Conservation (phyloP, 2,888 invertebrate species). For the Sisyra terminalis region DNA sequence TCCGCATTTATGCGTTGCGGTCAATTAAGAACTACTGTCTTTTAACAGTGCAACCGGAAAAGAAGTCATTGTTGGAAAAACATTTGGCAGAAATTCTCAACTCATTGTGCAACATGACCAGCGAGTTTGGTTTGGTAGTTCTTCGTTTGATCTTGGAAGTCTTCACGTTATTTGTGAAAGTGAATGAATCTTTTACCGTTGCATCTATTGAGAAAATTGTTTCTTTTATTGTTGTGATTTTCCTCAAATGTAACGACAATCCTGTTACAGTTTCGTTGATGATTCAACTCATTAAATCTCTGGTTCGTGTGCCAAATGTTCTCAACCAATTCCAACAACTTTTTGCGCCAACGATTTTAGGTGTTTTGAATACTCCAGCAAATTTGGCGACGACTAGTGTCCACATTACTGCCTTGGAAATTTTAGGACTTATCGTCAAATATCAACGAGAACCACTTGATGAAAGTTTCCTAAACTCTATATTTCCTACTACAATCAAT, state of each 20-base stretch:
- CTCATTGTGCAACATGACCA: not conserved
- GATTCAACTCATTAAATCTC: constrained; percentile 36
- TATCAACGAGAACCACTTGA: constrained; percentile 2
- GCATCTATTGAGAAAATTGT: constrained; percentile 36
- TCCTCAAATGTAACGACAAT: constrained; percentile 37
- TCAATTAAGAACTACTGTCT: not conserved
- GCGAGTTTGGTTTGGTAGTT: not conserved
- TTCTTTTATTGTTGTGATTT: constrained; percentile 38
- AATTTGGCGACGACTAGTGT: not conserved
- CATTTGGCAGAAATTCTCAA: not conserved
- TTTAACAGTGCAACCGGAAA: not conserved
- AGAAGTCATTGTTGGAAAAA: not conserved
- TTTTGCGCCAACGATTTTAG: constrained; percentile 37
- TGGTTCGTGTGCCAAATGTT: constrained; percentile 33
- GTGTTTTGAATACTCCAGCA: constrained; percentile 20
- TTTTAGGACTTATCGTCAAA: constrained; percentile 3
- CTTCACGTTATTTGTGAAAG: constrained; percentile 5
- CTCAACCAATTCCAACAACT: constrained; percentile 32
- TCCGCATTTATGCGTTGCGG: constrained; percentile 4
- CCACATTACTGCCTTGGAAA: constrained; percentile 4
- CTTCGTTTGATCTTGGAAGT: constrained; percentile 1
- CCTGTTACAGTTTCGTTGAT: constrained; percentile 33
- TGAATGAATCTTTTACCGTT: constrained; percentile 36
- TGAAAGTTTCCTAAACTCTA: not conserved
- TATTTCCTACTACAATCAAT: constrained; percentile 5